Evolutionary conservation across 2,797 vertebrate species (phyloP).

Genomic region (Lagocephalus sceleratus): DNA sequence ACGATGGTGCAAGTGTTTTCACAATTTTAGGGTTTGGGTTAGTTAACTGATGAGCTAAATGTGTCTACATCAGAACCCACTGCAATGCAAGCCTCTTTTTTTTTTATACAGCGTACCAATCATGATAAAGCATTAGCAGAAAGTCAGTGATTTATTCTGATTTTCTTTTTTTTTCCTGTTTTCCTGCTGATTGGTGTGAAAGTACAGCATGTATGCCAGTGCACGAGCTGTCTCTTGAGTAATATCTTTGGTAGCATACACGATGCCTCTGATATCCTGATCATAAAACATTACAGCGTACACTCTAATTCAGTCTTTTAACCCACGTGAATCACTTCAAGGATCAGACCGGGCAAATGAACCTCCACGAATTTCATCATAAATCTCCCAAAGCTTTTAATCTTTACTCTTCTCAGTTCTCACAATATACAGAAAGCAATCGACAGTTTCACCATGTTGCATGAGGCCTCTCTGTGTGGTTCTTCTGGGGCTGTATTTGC

Average conservation of each 20-base stretch:
- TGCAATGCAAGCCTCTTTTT: too few species aligned
- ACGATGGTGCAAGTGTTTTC: too few species aligned
- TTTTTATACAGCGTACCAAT: too few species aligned
- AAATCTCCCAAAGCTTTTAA: slow-evolving; percentile 28
- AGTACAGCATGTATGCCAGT: slow-evolving; percentile 1
- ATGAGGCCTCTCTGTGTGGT: neutral
- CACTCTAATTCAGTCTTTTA: slow-evolving; percentile 12
- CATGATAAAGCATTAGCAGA: too few species aligned
- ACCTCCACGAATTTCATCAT: slow-evolving; percentile 19
- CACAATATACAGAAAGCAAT: too few species aligned
- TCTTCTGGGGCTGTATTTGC: neutral
- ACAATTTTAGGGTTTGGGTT: too few species aligned
- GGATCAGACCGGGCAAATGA: slow-evolving; percentile 18
- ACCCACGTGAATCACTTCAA: slow-evolving; percentile 24
- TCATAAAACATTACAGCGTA: slow-evolving; percentile 16
- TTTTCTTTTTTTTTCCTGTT: neutral
- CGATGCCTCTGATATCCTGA: slow-evolving; percentile 30
- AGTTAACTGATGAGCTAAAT: too few species aligned
- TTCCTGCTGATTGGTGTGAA: slow-evolving; percentile 1
- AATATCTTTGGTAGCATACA: slow-evolving; percentile 36
- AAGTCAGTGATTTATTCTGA: too few species aligned
- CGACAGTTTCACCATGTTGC: neutral
- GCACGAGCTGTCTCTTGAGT: slow-evolving; percentile 20
- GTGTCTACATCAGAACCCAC: too few species aligned
- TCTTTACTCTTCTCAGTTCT: slow-evolving; percentile 4